These are phyloP conservation scores for Ochropacha duplaris DNA, from an alignment of 2,888 invertebrate species.

Conservation along the genomic window DNA sequence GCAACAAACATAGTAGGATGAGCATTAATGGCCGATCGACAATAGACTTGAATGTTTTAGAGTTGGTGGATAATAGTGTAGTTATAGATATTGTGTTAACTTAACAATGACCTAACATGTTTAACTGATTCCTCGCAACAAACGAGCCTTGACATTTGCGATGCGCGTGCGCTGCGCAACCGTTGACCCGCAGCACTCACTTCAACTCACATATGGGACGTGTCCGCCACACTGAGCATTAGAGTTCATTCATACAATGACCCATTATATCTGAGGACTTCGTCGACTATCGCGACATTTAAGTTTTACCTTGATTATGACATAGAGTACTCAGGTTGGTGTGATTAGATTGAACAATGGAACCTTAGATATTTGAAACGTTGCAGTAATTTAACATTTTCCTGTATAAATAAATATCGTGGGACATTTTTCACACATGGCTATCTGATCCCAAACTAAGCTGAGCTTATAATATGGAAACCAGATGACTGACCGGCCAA, in stretches of 20 bases:
- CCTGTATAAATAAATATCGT: not conserved
- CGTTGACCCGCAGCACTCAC: slow-evolving; percentile 63
- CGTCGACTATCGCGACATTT: slow-evolving; percentile 66
- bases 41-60: too few species aligned
- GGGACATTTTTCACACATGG: too few species aligned
- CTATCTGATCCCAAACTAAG: too few species aligned
- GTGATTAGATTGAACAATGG: slow-evolving; percentile 60
- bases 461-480: too few species aligned
- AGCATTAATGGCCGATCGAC: not conserved
- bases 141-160: slow-evolving; percentile 69
- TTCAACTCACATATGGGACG: slow-evolving; percentile 58
- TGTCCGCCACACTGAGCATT: slow-evolving; percentile 47
- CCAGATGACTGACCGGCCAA: too few species aligned
- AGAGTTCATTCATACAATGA: slow-evolving; percentile 68
- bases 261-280: slow-evolving; percentile 61
- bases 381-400: slow-evolving; percentile 22
- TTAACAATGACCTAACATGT: slow-evolving; percentile 23
- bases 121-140: slow-evolving; percentile 38
- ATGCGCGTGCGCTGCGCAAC: slow-evolving; percentile 54
- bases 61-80: not conserved
- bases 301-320: slow-evolving; percentile 60
- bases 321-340: slow-evolving; percentile 60
- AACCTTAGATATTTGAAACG: slow-evolving; percentile 42
- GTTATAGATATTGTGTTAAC: slow-evolving; percentile 8
- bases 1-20: too few species aligned